These are phyloP conservation scores for Danio choprae DNA, from an alignment of 2,797 vertebrate genomes.

Conservation along the genomic window DNA sequence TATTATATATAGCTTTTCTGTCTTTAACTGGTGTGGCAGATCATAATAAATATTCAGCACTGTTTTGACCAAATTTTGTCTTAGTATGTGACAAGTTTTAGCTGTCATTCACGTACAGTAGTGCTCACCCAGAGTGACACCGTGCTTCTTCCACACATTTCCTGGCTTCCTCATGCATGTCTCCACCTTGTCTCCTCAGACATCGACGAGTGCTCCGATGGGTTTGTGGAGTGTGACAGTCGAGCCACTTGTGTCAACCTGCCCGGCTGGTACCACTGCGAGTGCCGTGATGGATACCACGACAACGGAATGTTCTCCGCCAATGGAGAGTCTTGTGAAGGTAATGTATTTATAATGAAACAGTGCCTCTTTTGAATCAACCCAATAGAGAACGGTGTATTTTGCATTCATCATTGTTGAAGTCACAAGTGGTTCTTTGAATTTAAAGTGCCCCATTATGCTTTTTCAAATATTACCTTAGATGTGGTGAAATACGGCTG, in stretches of 20 bases:
- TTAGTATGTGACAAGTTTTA: neutral
- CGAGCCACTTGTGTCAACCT: slow-evolving; percentile 97
- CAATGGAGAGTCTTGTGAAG: slow-evolving; percentile 95
- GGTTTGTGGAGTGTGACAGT: slow-evolving; percentile 97
- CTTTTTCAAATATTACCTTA: no score
- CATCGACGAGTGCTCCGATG: slow-evolving; percentile 95
- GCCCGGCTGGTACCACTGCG: slow-evolving; percentile 99
- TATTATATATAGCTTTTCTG: neutral
- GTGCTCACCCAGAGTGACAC: slow-evolving; percentile 1
- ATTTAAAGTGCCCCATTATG: no score
- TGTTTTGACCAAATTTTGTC: neutral
- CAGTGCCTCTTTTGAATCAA: neutral
- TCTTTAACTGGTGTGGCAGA: neutral
- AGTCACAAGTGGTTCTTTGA: neutral
- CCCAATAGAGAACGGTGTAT: neutral
- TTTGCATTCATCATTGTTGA: neutral
- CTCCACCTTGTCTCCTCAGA: slow-evolving; percentile 74
- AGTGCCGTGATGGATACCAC: slow-evolving; percentile 97
- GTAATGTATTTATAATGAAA: slow-evolving; percentile 71
- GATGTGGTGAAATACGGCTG: slow-evolving; percentile 60
- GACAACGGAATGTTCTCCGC: slow-evolving; percentile 97
- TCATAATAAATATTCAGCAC: neutral
- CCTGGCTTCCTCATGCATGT: slow-evolving; percentile 3
- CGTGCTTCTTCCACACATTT: neutral
- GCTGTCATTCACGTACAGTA: neutral